A percentile compares a stretch with the other conserved stretches of the same genome.
Conservation (phyloP, 2,113 vertebrate genomes). For the Barbus barbus region DNA sequence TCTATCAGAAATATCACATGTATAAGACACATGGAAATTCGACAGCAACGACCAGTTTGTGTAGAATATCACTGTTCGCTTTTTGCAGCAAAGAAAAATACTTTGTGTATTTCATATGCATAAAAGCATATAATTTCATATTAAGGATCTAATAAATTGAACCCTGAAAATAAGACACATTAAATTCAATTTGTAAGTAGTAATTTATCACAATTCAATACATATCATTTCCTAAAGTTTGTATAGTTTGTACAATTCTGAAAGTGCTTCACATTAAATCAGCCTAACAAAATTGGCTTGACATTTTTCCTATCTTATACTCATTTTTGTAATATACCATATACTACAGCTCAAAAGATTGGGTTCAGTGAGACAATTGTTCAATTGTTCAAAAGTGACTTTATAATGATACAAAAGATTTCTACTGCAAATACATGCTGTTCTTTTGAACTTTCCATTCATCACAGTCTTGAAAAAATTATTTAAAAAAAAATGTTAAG, state of each 20-base stretch:
- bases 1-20: background rate
- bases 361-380: background rate
- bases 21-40: background rate
- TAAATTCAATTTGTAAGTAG: no score
- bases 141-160: background rate
- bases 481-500: background rate
- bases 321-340: background rate
- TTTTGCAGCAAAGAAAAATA: background rate
- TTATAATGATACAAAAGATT: background rate
- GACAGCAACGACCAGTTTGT: background rate
- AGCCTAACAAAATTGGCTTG: background rate
- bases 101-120: no score
- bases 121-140: no score
- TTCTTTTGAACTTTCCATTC: background rate
- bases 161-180: no score
- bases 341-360: background rate
- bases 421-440: background rate
- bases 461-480: background rate
- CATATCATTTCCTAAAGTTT: no score
- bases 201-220: no score
- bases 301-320: background rate
- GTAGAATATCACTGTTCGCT: background rate
- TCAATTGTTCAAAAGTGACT: background rate
- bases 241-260: no score
- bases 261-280: no score